Conservation (phyloP, 2,888 invertebrate genomes). For the Hipparchia semele region DNA sequence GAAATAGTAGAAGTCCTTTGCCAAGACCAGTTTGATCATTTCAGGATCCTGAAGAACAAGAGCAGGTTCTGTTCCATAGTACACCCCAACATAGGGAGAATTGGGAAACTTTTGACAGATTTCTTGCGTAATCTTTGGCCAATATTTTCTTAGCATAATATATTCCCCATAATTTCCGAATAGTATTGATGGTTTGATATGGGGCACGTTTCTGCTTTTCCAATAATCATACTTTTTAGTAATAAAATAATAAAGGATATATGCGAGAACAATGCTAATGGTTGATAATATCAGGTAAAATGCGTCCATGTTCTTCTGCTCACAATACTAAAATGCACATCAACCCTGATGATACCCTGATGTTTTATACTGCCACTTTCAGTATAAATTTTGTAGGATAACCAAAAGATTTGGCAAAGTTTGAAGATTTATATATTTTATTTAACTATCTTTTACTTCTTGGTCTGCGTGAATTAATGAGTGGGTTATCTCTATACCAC, state of each 20-base stretch:
- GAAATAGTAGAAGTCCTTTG: constrained; percentile 67
- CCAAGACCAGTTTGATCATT: constrained; percentile 56
- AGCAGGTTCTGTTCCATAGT: constrained; percentile 61
- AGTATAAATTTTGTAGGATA: neutral
- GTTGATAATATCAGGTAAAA: constrained; percentile 5
- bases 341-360: neutral
- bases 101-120: constrained; percentile 57
- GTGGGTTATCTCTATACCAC: too few relatives aligned
- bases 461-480: too few relatives aligned
- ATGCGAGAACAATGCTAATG: constrained; percentile 3
- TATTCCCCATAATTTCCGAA: constrained; percentile 61
- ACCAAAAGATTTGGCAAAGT: neutral
- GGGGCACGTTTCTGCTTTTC: constrained; percentile 57
- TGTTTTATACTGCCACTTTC: constrained; percentile 12
- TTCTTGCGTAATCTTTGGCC: constrained; percentile 47
- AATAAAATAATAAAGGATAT: constrained; percentile 21
- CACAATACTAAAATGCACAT: neutral
- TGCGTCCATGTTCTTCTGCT: constrained; percentile 16
- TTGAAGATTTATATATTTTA: too few relatives aligned
- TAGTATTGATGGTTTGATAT: constrained; percentile 50
- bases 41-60: constrained; percentile 62
- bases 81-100: constrained; percentile 62
- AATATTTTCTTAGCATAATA: constrained; percentile 51
- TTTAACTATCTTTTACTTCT: too few relatives aligned
- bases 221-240: constrained; percentile 49